A percentile compares a stretch with the other conserved stretches of the same genome.
These are phyloP conservation scores for Smittia sp. DNA, from an alignment of 2,888 invertebrate genomes.

Conservation along the genomic window DNA sequence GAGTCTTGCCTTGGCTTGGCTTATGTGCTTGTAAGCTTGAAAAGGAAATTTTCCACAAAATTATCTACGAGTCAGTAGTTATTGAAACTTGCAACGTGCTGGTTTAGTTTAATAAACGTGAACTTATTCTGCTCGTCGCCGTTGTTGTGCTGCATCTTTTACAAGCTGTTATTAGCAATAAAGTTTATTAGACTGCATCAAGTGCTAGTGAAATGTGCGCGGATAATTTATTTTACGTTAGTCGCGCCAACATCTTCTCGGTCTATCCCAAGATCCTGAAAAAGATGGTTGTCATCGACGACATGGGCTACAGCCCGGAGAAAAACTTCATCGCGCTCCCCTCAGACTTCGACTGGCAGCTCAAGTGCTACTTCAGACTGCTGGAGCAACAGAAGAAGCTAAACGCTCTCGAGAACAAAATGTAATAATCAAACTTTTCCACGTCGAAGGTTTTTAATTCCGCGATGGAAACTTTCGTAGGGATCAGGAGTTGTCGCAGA, in stretches of 20 bases:
- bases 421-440: slow-evolving; percentile 41
- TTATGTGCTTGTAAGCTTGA: slow-evolving; percentile 5
- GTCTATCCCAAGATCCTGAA: slow-evolving; percentile 66
- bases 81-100: slow-evolving; percentile 26
- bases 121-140: neutral
- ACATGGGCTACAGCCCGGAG: slow-evolving; percentile 50
- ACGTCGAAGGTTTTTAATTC: neutral
- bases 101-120: slow-evolving; percentile 27
- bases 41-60: slow-evolving; percentile 23
- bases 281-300: slow-evolving; percentile 57
- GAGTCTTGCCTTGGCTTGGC: neutral
- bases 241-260: slow-evolving; percentile 59
- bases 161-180: neutral
- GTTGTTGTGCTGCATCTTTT: neutral
- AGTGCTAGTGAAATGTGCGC: neutral
- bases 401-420: slow-evolving; percentile 50
- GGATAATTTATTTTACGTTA: slow-evolving; percentile 51
- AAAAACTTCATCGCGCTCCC: slow-evolving; percentile 53
- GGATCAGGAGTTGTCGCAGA: slow-evolving; percentile 29
- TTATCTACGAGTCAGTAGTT: slow-evolving; percentile 37
- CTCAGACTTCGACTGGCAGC: slow-evolving; percentile 59
- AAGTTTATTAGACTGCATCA: neutral
- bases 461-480: neutral
- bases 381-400: slow-evolving; percentile 57
- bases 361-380: slow-evolving; percentile 57